Conservation (phyloP, 1,140 invertebrate genomes). For the Apocrypta bakeri region DNA sequence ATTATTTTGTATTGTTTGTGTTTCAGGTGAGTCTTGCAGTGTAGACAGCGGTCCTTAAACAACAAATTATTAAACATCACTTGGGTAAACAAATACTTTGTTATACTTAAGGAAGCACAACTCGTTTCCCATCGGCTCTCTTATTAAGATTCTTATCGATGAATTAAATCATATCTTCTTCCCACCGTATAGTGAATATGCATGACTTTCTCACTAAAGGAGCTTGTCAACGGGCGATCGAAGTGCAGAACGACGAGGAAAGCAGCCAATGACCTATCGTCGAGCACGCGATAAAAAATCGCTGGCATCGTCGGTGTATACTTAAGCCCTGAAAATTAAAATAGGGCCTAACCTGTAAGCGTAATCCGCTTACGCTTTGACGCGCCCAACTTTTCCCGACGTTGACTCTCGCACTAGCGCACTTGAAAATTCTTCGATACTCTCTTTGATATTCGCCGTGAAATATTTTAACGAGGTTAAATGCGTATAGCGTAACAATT, state of each 20-base stretch:
- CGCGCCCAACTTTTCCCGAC: background rate
- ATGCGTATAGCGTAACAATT: no score
- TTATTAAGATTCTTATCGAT: background rate
- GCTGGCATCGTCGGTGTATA: background rate
- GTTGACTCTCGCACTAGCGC: background rate
- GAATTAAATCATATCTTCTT: constrained; percentile 19
- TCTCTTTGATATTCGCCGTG: background rate
- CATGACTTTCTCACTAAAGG: background rate
- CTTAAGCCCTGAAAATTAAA: constrained; percentile 22
- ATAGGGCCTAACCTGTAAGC: constrained; percentile 3
- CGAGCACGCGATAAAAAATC: constrained; percentile 11
- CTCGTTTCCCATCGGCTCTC: background rate
- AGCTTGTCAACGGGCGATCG: no score
- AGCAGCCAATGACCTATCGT: constrained; percentile 18
- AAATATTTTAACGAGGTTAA: background rate
- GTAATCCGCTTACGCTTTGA: constrained; percentile 29
- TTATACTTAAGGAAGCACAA: no score
- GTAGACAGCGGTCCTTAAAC: no score
- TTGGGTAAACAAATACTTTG: no score
- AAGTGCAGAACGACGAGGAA: background rate
- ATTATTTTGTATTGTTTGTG: background rate
- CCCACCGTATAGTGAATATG: constrained; percentile 7
- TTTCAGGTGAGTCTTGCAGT: constrained; percentile 36
- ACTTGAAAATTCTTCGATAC: constrained; percentile 3
- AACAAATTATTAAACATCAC: no score